A percentile compares a stretch with the other conserved stretches of the same genome.
Evolutionary conservation across 2,113 vertebrate species (phyloP).

Genomic region (Panthera uncia): DNA sequence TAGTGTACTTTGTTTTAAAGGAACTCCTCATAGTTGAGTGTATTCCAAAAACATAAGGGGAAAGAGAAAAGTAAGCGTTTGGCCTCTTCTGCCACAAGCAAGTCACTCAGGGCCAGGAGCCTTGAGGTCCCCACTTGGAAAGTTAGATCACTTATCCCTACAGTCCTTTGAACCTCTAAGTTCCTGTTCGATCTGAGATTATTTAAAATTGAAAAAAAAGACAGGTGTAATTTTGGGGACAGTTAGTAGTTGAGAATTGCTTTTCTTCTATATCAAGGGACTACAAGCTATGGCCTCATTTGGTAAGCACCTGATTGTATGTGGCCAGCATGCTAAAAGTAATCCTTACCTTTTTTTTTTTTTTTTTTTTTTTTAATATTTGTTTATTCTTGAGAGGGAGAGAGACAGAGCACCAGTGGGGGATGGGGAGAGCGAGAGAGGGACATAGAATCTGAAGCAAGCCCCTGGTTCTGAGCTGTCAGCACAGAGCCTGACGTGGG

Average conservation of each 20-base stretch:
- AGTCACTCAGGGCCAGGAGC: background rate
- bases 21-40: background rate
- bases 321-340: background rate
- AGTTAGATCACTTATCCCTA: background rate
- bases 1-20: background rate
- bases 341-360: background rate
- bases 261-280: background rate
- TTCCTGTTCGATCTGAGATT: background rate
- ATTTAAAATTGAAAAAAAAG: background rate
- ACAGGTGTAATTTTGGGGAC: background rate
- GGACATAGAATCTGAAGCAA: no score
- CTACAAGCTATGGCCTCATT: background rate
- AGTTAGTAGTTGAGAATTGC: background rate
- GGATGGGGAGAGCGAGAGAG: no score
- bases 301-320: background rate
- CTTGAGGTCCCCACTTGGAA: background rate
- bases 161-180: background rate
- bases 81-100: background rate
- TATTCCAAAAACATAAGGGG: background rate
- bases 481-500: no score
- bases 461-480: no score
- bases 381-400: no score
- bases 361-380: no score
- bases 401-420: no score
- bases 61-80: background rate